Percentiles rank a stretch among this genome's conserved stretches.
Evolutionary conservation across 2,888 invertebrate species (phyloP).

Genomic region (Catocala fraxini): DNA sequence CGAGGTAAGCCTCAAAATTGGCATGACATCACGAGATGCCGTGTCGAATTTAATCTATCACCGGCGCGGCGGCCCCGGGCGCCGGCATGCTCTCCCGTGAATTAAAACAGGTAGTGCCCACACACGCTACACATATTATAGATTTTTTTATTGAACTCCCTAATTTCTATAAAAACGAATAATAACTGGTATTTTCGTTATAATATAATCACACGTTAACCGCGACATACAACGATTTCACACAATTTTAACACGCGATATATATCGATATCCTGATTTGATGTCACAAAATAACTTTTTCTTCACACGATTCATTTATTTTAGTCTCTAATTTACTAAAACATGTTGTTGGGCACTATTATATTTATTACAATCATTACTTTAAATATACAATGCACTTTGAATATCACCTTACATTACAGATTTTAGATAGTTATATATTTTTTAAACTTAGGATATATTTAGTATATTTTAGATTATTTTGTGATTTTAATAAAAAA

Average conservation of each 20-base stretch:
- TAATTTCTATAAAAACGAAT: constrained; percentile 66
- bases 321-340: no score
- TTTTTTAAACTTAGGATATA: no score
- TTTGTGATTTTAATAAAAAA: no score
- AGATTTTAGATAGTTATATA: no score
- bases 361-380: no score
- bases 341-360: no score
- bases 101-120: constrained; percentile 81
- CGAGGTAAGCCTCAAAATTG: constrained; percentile 76
- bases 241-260: constrained; percentile 56
- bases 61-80: constrained; percentile 74
- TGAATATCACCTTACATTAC: no score
- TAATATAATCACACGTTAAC: constrained; percentile 62
- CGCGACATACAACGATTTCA: constrained; percentile 54
- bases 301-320: neutral
- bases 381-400: no score
- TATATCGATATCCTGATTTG: constrained; percentile 33
- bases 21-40: constrained; percentile 86
- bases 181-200: constrained; percentile 65
- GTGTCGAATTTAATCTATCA: constrained; percentile 87
- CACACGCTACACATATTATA: constrained; percentile 68
- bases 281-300: neutral
- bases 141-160: constrained; percentile 56
- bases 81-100: constrained; percentile 66
- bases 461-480: no score